These are phyloP conservation scores for Pachyuromys duprasi DNA, from an alignment of 2,797 vertebrate species.

Conservation along the genomic window DNA sequence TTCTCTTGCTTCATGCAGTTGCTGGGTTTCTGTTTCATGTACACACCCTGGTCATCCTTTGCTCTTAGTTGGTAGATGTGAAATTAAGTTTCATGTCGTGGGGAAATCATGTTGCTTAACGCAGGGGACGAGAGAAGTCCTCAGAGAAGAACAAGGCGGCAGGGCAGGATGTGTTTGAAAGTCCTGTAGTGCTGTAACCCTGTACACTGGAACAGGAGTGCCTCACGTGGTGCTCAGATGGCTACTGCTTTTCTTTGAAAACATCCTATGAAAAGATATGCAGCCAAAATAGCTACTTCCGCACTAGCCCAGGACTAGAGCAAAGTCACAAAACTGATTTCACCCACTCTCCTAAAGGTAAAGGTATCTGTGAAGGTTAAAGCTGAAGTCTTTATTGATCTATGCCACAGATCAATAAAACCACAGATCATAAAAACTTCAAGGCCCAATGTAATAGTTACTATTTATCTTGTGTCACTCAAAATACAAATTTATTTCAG, in stretches of 20 bases:
- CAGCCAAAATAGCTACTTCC: not conserved
- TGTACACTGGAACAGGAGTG: too few species aligned
- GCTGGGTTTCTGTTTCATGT: not conserved
- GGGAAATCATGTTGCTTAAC: constrained; percentile 34
- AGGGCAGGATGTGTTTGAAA: constrained; percentile 35
- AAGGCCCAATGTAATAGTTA: not conserved
- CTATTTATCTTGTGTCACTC: not conserved
- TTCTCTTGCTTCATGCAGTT: not conserved
- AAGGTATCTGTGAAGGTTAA: not conserved
- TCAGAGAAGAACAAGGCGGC: not conserved
- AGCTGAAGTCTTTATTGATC: not conserved
- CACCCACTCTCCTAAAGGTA: not conserved
- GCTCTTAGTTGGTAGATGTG: not conserved
- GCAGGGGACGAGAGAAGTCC: constrained; percentile 17
- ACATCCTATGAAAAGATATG: not conserved
- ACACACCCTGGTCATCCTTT: not conserved
- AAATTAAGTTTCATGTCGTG: constrained; percentile 7
- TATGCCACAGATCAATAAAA: not conserved
- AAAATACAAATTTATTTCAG: not conserved
- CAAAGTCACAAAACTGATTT: not conserved
- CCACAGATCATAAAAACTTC: not conserved
- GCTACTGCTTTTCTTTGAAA: not conserved
- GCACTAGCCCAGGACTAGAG: not conserved
- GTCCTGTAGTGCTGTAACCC: not conserved
- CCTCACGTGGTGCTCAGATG: not conserved